phyloP scores from a whole-genome alignment of 2,113 vertebrate species.

The Brienomyrus brachyistius region DNA sequence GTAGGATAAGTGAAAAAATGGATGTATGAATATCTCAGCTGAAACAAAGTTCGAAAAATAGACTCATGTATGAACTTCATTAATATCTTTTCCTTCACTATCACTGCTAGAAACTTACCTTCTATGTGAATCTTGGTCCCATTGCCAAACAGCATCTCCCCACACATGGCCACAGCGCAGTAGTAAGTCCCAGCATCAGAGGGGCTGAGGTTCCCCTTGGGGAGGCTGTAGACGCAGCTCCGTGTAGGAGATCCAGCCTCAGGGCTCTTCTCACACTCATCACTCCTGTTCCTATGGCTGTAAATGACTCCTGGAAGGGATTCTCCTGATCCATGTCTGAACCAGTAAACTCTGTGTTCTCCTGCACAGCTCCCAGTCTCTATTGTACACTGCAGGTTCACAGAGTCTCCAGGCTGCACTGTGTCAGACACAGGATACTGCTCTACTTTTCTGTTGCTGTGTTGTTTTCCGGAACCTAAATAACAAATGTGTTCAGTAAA shows the following conservation, averaged over 20 bases:
- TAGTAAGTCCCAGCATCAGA: no score
- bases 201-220: no score
- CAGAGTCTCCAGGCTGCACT: background rate
- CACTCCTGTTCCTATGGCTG: no score
- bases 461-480: background rate
- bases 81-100: background rate
- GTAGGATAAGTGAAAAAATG: background rate
- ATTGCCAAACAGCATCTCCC: background rate
- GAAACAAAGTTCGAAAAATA: background rate
- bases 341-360: slow-evolving; percentile 2
- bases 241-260: no score
- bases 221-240: no score
- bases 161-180: background rate
- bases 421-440: background rate
- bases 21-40: background rate
- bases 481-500: background rate
- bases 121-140: background rate
- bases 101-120: background rate
- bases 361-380: background rate
- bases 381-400: background rate
- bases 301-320: no score
- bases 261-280: no score
- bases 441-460: background rate
- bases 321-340: background rate
- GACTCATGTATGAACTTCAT: background rate